phyloP scores from a whole-genome alignment of 2,888 invertebrate species.

The Rhimphoctona megacephalus region DNA sequence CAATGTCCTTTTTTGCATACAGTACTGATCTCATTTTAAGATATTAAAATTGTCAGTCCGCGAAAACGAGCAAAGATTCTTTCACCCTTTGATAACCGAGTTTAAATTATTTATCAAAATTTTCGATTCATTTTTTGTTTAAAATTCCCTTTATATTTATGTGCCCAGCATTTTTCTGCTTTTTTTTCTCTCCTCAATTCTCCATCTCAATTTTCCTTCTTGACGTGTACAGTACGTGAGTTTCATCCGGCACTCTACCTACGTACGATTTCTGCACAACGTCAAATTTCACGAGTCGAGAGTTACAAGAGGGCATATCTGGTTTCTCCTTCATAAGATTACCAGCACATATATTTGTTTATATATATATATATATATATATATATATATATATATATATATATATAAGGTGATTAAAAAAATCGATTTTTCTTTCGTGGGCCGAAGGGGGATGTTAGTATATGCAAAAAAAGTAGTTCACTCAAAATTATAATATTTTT shows the following conservation, averaged over 20 bases:
- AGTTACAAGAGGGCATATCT: slow-evolving; percentile 52
- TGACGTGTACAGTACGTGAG: slow-evolving; percentile 44
- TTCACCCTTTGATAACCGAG: neutral
- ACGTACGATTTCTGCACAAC: slow-evolving; percentile 36
- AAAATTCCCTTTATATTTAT: slow-evolving; percentile 20
- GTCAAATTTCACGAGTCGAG: slow-evolving; percentile 57
- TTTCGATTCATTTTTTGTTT: neutral
- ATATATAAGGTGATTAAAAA: too few relatives aligned
- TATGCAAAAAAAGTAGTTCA: too few relatives aligned
- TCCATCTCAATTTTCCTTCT: slow-evolving; percentile 32
- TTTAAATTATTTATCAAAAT: neutral
- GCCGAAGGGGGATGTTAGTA: too few relatives aligned
- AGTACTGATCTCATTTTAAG: neutral
- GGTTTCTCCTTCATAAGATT: slow-evolving; percentile 34
- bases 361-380: neutral
- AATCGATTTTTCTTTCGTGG: too few relatives aligned
- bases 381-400: too few relatives aligned
- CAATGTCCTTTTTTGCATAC: too few relatives aligned
- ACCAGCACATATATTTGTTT: neutral
- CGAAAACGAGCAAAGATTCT: neutral
- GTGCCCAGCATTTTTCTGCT: neutral
- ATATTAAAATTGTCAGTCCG: neutral
- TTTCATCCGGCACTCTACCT: slow-evolving; percentile 18
- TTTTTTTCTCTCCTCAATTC: slow-evolving; percentile 19
- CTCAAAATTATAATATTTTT: too few relatives aligned